Evolutionary conservation across 2,113 vertebrate genomes (phyloP), one percentile per base, ranked within the genome.

Genomic region (Phyllostomus discolor): DNA sequence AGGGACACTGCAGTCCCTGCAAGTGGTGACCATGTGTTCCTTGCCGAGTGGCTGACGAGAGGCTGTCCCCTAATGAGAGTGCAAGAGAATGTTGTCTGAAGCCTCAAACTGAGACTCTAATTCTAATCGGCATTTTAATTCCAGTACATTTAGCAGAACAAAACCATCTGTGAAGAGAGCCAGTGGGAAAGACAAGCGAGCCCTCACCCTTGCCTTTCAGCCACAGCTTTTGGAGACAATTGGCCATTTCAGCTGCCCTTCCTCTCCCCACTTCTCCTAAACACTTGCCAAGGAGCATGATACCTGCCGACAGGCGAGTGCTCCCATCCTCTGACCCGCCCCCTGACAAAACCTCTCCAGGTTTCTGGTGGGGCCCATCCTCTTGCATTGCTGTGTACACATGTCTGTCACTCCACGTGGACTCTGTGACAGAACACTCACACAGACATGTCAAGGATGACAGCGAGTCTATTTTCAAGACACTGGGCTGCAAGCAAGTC

Each of bases 41-140:
- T 96, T 50, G 35, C 57, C n/a, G 38, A 83, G 22, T n/a, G 88
- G 95, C 97, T 93, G 95, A 94, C 75, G 93, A 97, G 92, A 84
- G 24, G 24, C 64, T 26, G 87, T 67, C 80, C 91, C 72, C 54
- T 95, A 97, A 98, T 97, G 94, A 97, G 93, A 96, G 38, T 0
- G 72, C 97, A 46, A 50, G 46, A 97, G 75, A 87, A 76, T 95
- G 88, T 87, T 96, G 72, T 96, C 96, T 97, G 94, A 97, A 98
- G 93, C 50, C 70, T 97, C 90, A 95, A 87, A 88, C 57, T 5
- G 48, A 94, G 24, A 93, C 92, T 97, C 82, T 82, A 97, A 95
- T 97, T 98, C 96, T 96, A 97, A 96, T 97, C 96, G 95, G 96
- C 50, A 78, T 73, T 97, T 94, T 85, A 96, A 98, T 97, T 97